phyloP scores from a whole-genome alignment of 2,113 vertebrate species.

The Centropus bengalensis region DNA sequence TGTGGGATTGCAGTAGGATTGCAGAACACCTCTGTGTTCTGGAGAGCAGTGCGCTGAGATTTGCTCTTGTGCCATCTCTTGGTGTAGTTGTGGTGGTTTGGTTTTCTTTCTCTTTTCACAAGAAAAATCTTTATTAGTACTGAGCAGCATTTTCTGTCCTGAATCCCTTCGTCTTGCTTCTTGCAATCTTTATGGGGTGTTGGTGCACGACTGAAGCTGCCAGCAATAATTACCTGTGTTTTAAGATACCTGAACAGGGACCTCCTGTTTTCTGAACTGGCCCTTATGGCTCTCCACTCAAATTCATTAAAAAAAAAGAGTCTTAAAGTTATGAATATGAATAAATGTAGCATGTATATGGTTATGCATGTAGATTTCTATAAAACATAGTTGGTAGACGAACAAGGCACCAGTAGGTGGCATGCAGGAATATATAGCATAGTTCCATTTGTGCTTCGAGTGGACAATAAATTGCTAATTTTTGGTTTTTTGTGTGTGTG shows the following conservation, averaged over 20 bases:
- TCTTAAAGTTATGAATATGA: background rate
- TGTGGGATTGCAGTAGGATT: background rate
- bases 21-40: background rate
- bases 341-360: background rate
- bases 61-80: background rate
- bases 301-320: background rate
- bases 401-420: constrained; percentile 59
- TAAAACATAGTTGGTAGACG: background rate
- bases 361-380: background rate
- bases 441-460: background rate
- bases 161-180: fast-evolving
- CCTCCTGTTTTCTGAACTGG: background rate
- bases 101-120: fast-evolving
- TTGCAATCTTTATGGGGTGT: background rate
- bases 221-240: background rate
- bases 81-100: background rate
- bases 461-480: background rate
- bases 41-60: background rate
- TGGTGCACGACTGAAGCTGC: background rate
- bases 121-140: background rate
- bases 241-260: background rate
- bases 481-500: no score
- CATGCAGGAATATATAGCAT: constrained; percentile 19
- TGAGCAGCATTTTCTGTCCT: background rate
- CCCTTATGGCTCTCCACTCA: fast-evolving